A percentile compares a stretch with the other conserved stretches of the same genome.
These are phyloP conservation scores for Willisornis vidua DNA, from an alignment of 2,113 vertebrate species.

Conservation along the genomic window DNA sequence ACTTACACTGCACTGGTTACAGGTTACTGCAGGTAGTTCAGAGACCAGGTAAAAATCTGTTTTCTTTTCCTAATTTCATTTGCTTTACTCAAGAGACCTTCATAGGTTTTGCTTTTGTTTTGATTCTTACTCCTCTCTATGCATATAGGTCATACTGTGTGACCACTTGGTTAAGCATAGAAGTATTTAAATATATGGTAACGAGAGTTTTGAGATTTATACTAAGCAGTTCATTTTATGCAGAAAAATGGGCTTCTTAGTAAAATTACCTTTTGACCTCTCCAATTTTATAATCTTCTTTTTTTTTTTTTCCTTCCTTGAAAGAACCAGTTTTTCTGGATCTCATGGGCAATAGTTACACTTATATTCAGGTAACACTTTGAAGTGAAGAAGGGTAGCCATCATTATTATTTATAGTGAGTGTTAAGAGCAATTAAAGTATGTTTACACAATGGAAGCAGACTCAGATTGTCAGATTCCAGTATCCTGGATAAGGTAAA, in stretches of 20 bases:
- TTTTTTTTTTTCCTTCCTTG: too few relatives aligned
- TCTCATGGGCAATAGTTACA: background rate
- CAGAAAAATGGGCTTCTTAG: background rate
- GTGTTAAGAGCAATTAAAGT: background rate
- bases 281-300: too few relatives aligned
- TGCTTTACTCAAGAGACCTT: too few relatives aligned
- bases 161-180: too few relatives aligned
- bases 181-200: background rate
- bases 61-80: too few relatives aligned
- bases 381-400: background rate
- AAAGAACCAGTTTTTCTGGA: background rate
- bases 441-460: background rate
- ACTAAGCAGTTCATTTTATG: background rate
- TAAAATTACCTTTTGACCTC: background rate
- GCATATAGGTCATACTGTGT: too few relatives aligned
- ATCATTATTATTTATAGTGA: background rate
- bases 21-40: too few relatives aligned
- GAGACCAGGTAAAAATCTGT: too few relatives aligned
- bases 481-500: background rate
- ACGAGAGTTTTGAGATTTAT: background rate
- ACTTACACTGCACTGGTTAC: too few relatives aligned
- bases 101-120: too few relatives aligned
- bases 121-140: too few relatives aligned
- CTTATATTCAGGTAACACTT: background rate
- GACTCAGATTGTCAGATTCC: background rate